Conservation (phyloP, 2,888 invertebrate genomes). For the Cephus runcator region DNA sequence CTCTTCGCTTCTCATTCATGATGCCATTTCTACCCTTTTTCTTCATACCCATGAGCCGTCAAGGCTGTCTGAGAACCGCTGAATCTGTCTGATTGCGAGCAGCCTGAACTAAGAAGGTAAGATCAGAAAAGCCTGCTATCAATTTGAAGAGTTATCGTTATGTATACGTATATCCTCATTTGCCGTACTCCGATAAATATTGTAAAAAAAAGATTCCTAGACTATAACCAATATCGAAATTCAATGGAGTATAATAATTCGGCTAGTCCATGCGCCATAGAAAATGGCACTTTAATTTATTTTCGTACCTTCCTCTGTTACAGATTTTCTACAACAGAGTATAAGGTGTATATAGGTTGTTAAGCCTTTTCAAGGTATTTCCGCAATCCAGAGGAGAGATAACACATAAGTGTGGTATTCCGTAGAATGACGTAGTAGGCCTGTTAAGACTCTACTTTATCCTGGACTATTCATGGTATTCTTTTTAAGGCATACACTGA, state of each 20-base stretch:
- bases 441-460: neutral
- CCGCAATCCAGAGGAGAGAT: neutral
- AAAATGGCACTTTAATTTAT: constrained; percentile 10
- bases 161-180: neutral
- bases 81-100: neutral
- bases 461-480: neutral
- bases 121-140: neutral
- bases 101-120: neutral
- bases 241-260: neutral
- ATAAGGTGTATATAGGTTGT: neutral
- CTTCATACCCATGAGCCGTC: neutral
- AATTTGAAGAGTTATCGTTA: neutral
- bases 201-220: neutral
- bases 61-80: neutral
- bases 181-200: too few species aligned
- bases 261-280: neutral
- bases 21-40: neutral
- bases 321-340: neutral
- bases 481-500: neutral
- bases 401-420: constrained; percentile 2
- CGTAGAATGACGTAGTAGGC: constrained; percentile 1
- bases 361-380: neutral
- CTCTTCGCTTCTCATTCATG: neutral
- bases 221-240: neutral
- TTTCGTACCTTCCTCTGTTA: constrained; percentile 19